phyloP scores from a whole-genome alignment of 2,113 vertebrate species.

The Turdus rufiventris region DNA sequence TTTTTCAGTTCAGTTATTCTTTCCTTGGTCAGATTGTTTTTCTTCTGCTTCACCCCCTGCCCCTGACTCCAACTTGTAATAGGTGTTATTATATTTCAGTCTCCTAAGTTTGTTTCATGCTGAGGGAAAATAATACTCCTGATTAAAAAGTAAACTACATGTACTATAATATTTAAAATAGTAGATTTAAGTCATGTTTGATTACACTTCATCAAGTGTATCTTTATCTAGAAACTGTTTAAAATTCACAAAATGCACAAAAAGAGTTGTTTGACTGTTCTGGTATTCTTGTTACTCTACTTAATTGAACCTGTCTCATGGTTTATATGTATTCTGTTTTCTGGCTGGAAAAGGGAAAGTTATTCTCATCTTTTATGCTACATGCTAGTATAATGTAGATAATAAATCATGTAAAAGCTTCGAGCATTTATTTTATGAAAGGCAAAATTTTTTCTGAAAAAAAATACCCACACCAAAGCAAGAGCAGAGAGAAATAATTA shows the following conservation, averaged over 20 bases:
- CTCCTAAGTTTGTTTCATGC: background rate
- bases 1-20: slow-evolving; percentile 21
- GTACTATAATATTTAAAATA: background rate
- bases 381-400: background rate
- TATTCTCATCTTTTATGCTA: background rate
- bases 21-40: background rate
- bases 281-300: background rate
- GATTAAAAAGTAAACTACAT: slow-evolving; percentile 21
- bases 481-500: background rate
- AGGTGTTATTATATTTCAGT: background rate
- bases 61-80: background rate
- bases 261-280: background rate
- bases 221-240: background rate
- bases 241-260: background rate
- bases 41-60: background rate
- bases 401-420: background rate
- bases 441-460: background rate
- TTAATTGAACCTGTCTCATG: background rate
- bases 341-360: background rate
- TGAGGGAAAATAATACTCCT: background rate
- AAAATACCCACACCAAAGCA: background rate
- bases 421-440: background rate
- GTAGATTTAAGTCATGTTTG: background rate
- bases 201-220: background rate
- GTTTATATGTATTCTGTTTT: background rate